A percentile compares a stretch with the other conserved stretches of the same genome.
These are phyloP conservation scores for Himantopus leucocephalus DNA, from an alignment of 2,113 vertebrate genomes.

Conservation along the genomic window DNA sequence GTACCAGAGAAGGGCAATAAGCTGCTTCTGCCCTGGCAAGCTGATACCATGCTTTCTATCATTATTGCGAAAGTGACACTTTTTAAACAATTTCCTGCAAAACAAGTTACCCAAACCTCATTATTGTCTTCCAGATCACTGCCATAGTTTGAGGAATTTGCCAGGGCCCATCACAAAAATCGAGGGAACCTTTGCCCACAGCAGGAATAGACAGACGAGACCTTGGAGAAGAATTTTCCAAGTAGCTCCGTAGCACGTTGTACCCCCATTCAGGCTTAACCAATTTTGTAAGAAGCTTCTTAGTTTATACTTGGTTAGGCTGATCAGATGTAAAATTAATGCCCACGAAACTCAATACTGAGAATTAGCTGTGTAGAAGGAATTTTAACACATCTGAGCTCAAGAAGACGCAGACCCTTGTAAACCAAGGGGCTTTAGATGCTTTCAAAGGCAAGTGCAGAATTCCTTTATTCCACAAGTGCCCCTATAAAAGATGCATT, in stretches of 20 bases:
- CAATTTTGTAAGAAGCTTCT: not conserved
- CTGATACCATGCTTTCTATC: not conserved
- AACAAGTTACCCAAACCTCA: not conserved
- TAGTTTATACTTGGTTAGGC: not conserved
- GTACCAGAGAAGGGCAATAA: not conserved
- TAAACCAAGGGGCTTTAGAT: not conserved
- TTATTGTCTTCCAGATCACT: not conserved
- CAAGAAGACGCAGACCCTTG: not conserved
- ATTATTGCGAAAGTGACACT: not conserved
- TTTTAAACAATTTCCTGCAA: not conserved
- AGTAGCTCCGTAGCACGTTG: not conserved
- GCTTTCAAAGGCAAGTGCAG: not conserved
- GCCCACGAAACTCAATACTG: not conserved
- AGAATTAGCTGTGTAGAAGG: not conserved
- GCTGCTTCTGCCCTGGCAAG: not conserved
- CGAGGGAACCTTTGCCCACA: rapidly evolving
- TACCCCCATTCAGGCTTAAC: not conserved
- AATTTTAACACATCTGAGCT: not conserved
- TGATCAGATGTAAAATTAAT: not conserved
- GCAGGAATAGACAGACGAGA: not conserved
- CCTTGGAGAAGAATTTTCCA: not conserved
- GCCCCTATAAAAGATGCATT: not conserved
- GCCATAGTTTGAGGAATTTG: not conserved
- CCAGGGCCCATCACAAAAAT: not conserved
- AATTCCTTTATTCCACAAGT: not conserved